Percentiles rank a stretch among this genome's conserved stretches.
phyloP scores from a whole-genome alignment of 2,888 invertebrate species.

The Perizoma affinitatum region DNA sequence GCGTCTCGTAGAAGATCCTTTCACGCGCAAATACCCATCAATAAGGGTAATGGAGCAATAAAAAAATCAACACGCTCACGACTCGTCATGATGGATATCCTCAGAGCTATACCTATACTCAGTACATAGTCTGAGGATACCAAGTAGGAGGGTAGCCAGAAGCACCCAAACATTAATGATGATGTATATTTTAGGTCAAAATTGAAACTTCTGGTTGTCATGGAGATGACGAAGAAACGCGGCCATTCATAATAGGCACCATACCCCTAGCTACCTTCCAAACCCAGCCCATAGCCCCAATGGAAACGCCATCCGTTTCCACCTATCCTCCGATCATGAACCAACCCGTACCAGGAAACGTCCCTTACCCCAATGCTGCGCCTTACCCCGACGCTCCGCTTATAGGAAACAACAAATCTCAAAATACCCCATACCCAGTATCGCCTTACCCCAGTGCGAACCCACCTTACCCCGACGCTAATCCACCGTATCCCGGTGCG shows the following conservation, averaged over 20 bases:
- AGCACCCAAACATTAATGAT: background rate
- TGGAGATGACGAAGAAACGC: constrained; percentile 46
- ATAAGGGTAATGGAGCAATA: too few species aligned
- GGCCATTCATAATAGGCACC: constrained; percentile 59
- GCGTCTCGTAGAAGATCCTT: too few species aligned
- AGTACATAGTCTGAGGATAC: too few species aligned
- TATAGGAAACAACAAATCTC: constrained; percentile 16
- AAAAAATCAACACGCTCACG: too few species aligned
- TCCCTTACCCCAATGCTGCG: constrained; percentile 11
- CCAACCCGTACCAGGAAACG: constrained; percentile 44
- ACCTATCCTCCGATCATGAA: constrained; percentile 44
- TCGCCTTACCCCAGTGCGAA: constrained; percentile 39
- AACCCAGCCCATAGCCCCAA: constrained; percentile 39
- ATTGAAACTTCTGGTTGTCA: constrained; percentile 62
- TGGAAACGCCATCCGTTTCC: constrained; percentile 33
- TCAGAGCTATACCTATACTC: too few species aligned
- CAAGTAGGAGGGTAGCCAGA: too few species aligned
- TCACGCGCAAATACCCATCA: too few species aligned
- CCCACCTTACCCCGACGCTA: constrained; percentile 35
- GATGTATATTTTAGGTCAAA: constrained; percentile 50
- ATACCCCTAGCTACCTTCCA: constrained; percentile 56
- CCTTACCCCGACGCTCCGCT: constrained; percentile 33
- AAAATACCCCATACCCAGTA: constrained; percentile 42
- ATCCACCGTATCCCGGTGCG: constrained; percentile 33
- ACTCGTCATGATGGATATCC: too few species aligned